These are phyloP conservation scores for Papilio polytes DNA, from an alignment of 1,140 invertebrate genomes.

Conservation along the genomic window DNA sequence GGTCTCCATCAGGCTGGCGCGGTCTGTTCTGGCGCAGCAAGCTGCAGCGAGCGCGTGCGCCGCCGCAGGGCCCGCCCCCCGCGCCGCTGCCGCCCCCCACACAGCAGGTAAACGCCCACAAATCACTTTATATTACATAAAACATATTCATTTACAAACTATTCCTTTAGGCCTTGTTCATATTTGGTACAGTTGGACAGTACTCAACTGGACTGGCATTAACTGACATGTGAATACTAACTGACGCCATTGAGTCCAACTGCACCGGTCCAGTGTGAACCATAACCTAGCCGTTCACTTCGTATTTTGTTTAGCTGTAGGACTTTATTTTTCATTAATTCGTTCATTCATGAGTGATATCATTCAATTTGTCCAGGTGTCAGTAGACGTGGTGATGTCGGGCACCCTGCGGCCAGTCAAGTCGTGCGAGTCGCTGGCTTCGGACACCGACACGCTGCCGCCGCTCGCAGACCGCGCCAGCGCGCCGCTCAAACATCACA, in stretches of 20 bases:
- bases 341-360: not conserved
- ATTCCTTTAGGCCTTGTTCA: too few species aligned
- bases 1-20: conserved; percentile 92
- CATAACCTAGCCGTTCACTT: not conserved
- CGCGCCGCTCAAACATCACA: conserved; percentile 69
- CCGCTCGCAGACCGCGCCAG: conserved; percentile 55
- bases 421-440: conserved; percentile 77
- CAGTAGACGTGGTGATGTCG: conserved; percentile 44
- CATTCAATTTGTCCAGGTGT: not conserved
- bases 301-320: too few species aligned
- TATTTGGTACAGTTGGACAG: too few species aligned
- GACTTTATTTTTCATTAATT: not conserved
- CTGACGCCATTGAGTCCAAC: too few species aligned
- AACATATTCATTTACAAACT: too few species aligned
- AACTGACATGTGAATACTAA: too few species aligned
- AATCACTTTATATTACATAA: too few species aligned
- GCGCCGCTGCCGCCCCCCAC: conserved; percentile 44
- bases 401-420: conserved; percentile 62
- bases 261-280: too few species aligned
- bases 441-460: conserved; percentile 71
- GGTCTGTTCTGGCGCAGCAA: conserved; percentile 87
- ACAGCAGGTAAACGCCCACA: conserved; percentile 19
- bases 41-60: conserved; percentile 56
- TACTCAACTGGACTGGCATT: too few species aligned
- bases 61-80: conserved; percentile 36